These are phyloP conservation scores for Phacellophora camtschatica DNA, from an alignment of 30 jellyfish, hydroid and myxozoan genomes.

Conservation along the genomic window DNA sequence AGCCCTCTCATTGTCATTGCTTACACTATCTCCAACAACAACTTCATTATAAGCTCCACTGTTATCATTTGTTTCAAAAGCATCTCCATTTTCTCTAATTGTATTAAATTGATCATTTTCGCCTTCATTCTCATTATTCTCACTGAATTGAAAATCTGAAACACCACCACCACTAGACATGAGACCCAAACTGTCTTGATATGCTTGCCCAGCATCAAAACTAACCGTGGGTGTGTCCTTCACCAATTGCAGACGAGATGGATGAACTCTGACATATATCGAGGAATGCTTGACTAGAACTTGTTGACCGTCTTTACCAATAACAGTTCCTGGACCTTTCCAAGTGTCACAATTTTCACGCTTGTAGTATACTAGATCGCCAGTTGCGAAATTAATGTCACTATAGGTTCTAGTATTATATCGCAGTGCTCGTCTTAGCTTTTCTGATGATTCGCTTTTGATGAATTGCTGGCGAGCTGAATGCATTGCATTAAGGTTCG, in stretches of 20 bases:
- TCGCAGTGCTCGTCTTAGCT: constrained; percentile 51
- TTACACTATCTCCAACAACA: background rate
- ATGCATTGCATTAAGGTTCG: constrained; percentile 65
- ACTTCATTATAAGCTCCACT: background rate
- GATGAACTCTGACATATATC: constrained; percentile 18
- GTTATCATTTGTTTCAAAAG: too few relatives aligned
- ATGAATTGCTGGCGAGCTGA: constrained; percentile 34
- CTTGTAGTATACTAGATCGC: constrained; percentile 69
- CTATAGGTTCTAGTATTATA: constrained; percentile 49
- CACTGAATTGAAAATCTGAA: background rate
- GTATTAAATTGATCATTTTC: background rate
- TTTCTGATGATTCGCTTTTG: constrained; percentile 51
- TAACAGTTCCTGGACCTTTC: constrained; percentile 74
- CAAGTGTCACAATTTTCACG: constrained; percentile 35
- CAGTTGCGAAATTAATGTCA: constrained; percentile 28
- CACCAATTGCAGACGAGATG: constrained; percentile 13
- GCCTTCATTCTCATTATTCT: background rate
- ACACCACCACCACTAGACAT: background rate
- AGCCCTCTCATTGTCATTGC: background rate
- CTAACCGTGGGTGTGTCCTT: too few relatives aligned
- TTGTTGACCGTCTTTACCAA: constrained; percentile 37
- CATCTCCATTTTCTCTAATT: background rate
- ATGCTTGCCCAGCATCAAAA: too few relatives aligned
- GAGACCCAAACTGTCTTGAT: too few relatives aligned
- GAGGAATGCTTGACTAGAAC: constrained; percentile 39